Evolutionary conservation across 2,113 vertebrate genomes (phyloP).

Genomic region (Macrotis lagotis): DNA sequence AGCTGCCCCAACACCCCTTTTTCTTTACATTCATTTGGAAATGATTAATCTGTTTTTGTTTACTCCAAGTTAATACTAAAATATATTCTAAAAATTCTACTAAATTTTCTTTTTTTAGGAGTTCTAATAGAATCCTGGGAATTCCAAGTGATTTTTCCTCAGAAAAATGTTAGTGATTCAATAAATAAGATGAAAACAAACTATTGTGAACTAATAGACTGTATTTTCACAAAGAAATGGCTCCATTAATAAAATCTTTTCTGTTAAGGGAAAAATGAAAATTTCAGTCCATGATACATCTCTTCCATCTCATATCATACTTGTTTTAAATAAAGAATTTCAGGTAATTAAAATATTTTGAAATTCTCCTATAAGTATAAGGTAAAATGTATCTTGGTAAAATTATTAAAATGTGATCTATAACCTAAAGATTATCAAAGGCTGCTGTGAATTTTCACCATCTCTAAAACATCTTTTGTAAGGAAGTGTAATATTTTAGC

Average conservation of each 20-base stretch:
- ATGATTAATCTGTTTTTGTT: background rate
- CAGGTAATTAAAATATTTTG: background rate
- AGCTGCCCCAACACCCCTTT: too few species aligned
- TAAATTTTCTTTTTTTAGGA: background rate
- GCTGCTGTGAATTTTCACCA: background rate
- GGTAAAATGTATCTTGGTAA: background rate
- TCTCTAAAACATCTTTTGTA: conserved; percentile 30
- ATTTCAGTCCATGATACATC: conserved; percentile 36
- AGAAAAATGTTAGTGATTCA: background rate
- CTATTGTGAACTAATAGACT: conserved; percentile 27
- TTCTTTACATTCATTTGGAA: conserved; percentile 1
- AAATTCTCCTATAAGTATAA: too few species aligned
- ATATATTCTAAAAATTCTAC: background rate
- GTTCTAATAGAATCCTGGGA: background rate
- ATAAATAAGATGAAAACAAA: conserved; percentile 36
- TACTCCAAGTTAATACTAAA: conserved; percentile 40
- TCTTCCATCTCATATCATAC: conserved; percentile 46
- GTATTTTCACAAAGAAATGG: conserved; percentile 37
- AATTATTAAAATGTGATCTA: background rate
- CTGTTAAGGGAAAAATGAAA: conserved; percentile 43
- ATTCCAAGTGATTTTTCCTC: background rate
- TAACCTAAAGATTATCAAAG: background rate
- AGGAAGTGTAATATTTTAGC: conserved; percentile 44
- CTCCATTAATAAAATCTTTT: conserved; percentile 13
- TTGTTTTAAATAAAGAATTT: conserved; percentile 55